Percentiles rank a stretch among this genome's conserved stretches.
These are phyloP conservation scores for Merluccius polli DNA, from an alignment of 2,797 vertebrate genomes.

Conservation along the genomic window DNA sequence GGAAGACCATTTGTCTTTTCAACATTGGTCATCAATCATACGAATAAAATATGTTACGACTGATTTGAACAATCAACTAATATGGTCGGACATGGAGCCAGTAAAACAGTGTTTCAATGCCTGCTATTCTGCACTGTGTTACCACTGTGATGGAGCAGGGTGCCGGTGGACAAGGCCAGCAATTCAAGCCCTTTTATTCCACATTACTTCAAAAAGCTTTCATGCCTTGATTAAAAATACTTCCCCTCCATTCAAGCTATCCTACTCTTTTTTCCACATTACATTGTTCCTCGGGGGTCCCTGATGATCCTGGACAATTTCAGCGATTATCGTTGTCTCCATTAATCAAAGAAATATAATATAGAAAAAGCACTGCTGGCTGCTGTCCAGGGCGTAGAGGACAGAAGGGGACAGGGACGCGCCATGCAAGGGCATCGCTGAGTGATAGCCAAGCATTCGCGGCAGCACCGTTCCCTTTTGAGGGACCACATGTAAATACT, in stretches of 20 bases:
- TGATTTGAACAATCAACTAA: not conserved
- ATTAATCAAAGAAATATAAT: conserved; percentile 14
- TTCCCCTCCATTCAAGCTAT: conserved; percentile 20
- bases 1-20: not conserved
- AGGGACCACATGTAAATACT: not conserved
- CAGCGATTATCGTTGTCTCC: conserved; percentile 14
- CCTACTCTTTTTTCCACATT: conserved; percentile 20
- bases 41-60: not conserved
- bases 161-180: not conserved
- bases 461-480: not conserved
- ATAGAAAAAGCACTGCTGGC: conserved; percentile 12
- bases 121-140: not conserved
- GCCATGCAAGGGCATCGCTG: not conserved
- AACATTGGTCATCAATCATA: not conserved
- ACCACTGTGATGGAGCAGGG: not conserved
- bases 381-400: conserved; percentile 1
- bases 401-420: not conserved
- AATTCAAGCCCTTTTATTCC: conserved; percentile 18
- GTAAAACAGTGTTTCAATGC: not conserved
- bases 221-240: conserved; percentile 29
- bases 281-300: conserved; percentile 24
- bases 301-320: conserved; percentile 18
- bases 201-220: conserved; percentile 52
- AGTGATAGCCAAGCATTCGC: not conserved
- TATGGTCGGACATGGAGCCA: not conserved